Evolutionary conservation across 2,797 vertebrate genomes (phyloP).

Genomic region (Leucoraja ocellata): DNA sequence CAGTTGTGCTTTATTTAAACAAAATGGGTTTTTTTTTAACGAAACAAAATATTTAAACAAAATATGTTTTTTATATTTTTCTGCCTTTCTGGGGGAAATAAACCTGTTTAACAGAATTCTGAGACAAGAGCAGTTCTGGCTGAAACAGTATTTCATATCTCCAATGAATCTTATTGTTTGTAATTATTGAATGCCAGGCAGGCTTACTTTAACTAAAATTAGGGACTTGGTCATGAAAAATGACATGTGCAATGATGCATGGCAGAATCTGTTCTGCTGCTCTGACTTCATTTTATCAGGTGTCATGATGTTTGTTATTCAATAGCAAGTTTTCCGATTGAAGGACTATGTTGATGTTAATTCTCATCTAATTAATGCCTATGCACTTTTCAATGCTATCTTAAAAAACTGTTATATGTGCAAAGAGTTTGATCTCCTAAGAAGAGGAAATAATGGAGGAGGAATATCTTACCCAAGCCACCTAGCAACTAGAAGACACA

Average conservation of each 20-base stretch:
- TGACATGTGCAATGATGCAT: slow-evolving; percentile 10
- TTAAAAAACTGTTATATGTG: not conserved
- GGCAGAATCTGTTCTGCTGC: not conserved
- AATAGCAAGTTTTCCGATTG: slow-evolving; percentile 1
- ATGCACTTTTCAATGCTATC: not conserved
- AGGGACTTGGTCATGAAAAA: not conserved
- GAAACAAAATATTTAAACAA: too few relatives aligned
- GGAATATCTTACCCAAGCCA: not conserved
- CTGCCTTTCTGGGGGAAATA: not conserved
- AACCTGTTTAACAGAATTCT: not conserved
- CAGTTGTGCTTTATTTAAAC: too few relatives aligned
- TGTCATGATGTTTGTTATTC: not conserved
- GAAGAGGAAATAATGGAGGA: not conserved
- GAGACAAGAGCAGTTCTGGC: not conserved
- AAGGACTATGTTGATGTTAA: not conserved
- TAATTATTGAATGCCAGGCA: slow-evolving; percentile 24
- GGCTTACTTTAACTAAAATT: not conserved
- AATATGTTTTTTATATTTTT: too few relatives aligned
- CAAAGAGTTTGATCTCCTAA: not conserved
- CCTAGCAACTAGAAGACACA: too few relatives aligned
- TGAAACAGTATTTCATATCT: not conserved
- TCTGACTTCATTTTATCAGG: slow-evolving; percentile 18
- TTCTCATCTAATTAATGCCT: not conserved
- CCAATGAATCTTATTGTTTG: not conserved
- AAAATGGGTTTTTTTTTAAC: too few relatives aligned